Conservation (phyloP, 2,888 invertebrate species). For the Lymantria dispar region DNA sequence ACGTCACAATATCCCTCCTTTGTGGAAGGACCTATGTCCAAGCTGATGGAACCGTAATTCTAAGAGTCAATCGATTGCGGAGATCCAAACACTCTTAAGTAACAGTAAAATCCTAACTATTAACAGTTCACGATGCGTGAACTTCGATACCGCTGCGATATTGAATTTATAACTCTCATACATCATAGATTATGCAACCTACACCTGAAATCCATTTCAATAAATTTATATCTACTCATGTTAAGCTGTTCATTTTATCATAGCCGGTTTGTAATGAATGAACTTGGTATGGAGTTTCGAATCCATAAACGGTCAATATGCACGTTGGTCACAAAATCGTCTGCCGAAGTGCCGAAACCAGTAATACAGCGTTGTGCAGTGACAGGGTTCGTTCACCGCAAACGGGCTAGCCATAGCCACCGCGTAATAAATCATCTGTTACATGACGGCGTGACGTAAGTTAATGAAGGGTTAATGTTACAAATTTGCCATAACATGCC, state of each 20-base stretch:
- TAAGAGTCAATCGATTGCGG: background rate
- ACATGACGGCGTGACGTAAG: slow-evolving; percentile 48
- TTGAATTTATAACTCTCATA: slow-evolving; percentile 17
- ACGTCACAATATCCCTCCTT: no score
- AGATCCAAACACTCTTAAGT: slow-evolving; percentile 15
- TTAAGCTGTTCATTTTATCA: slow-evolving; percentile 23
- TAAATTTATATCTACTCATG: slow-evolving; percentile 22
- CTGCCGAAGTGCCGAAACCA: slow-evolving; percentile 69
- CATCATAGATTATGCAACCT: slow-evolving; percentile 24
- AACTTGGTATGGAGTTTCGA: slow-evolving; percentile 50
- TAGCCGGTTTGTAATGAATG: slow-evolving; percentile 48
- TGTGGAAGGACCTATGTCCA: no score
- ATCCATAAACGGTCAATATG: slow-evolving; percentile 66
- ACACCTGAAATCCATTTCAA: slow-evolving; percentile 23
- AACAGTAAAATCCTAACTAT: slow-evolving; percentile 17
- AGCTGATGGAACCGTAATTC: no score
- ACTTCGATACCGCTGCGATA: slow-evolving; percentile 17
- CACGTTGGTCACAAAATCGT: slow-evolving; percentile 53
- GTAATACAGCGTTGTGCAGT: slow-evolving; percentile 59
- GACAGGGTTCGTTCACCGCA: slow-evolving; percentile 79
- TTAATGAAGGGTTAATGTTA: no score
- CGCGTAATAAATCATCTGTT: slow-evolving; percentile 66
- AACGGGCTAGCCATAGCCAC: slow-evolving; percentile 42
- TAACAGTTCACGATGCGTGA: slow-evolving; percentile 14
- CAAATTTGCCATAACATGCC: no score